phyloP scores from a whole-genome alignment of 2,888 invertebrate genomes.

The Stratiomys singularior region DNA sequence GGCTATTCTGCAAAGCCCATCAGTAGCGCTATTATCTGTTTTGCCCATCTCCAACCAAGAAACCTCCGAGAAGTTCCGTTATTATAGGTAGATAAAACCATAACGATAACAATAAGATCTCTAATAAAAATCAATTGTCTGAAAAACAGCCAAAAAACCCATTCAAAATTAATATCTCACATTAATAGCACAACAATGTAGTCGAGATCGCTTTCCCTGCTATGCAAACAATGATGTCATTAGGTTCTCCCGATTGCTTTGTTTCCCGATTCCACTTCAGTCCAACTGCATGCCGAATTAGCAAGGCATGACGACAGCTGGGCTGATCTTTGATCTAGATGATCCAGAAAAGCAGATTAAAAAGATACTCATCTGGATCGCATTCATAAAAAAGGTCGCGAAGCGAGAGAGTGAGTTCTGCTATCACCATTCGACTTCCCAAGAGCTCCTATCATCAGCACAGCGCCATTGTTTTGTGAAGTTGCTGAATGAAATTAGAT shows the following conservation, averaged over 20 bases:
- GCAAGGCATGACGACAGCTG: constrained; percentile 21
- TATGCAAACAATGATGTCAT: constrained; percentile 37
- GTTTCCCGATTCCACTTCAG: not conserved
- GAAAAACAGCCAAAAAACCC: not conserved
- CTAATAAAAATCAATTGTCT: constrained; percentile 18
- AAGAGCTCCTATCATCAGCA: constrained; percentile 15
- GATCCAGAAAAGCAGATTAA: constrained; percentile 28
- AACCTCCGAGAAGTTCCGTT: no score
- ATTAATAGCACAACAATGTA: constrained; percentile 4
- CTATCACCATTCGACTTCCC: not conserved
- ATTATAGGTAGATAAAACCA: no score
- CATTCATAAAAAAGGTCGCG: constrained; percentile 26
- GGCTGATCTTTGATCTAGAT: constrained; percentile 42
- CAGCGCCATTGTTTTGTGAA: constrained; percentile 34
- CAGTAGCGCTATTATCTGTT: no score
- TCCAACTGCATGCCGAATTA: constrained; percentile 18
- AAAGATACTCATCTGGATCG: constrained; percentile 25
- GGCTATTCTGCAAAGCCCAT: no score
- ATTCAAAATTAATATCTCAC: constrained; percentile 43
- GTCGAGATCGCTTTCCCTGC: not conserved
- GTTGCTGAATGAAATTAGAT: constrained; percentile 36
- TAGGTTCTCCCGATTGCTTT: constrained; percentile 9
- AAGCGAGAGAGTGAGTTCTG: not conserved
- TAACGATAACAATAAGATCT: not conserved
- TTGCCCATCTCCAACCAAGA: no score